These are phyloP conservation scores for Trachymyrmex cornetzi DNA, from an alignment of 1,140 invertebrate genomes.

Conservation along the genomic window DNA sequence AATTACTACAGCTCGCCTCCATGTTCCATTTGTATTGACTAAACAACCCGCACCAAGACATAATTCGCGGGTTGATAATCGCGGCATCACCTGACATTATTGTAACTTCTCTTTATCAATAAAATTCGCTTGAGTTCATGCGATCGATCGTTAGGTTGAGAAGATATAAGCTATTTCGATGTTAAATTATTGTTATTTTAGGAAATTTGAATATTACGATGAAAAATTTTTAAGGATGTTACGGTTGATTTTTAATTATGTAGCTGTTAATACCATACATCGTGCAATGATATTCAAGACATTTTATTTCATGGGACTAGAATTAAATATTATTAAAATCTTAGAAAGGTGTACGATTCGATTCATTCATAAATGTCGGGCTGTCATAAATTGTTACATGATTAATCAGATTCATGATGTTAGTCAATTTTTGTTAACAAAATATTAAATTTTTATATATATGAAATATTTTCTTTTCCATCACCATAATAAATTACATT, in stretches of 20 bases:
- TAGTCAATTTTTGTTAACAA: not conserved
- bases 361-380: conserved; percentile 1
- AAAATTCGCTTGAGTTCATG: conserved; percentile 51
- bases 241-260: conserved; percentile 37
- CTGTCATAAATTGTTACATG: not conserved
- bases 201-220: conserved; percentile 17
- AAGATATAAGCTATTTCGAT: conserved; percentile 27
- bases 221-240: conserved; percentile 20
- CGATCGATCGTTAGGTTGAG: conserved; percentile 13
- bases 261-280: conserved; percentile 81
- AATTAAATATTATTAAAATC: conserved; percentile 44
- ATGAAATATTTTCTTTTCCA: conserved; percentile 7
- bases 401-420: not conserved
- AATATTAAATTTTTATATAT: conserved; percentile 8
- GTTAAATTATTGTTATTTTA: conserved; percentile 35
- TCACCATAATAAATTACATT: not conserved
- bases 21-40: conserved; percentile 80
- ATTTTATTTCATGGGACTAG: conserved; percentile 53
- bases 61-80: conserved; percentile 80
- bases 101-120: conserved; percentile 77
- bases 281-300: conserved; percentile 75
- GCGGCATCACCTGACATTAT: conserved; percentile 84
- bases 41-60: conserved; percentile 84
- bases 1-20: conserved; percentile 83
- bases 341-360: not conserved